Percentiles rank a stretch among this genome's conserved stretches.
These are phyloP conservation scores for Gasteruption jaculator DNA, from an alignment of 2,888 invertebrate genomes.

Conservation along the genomic window DNA sequence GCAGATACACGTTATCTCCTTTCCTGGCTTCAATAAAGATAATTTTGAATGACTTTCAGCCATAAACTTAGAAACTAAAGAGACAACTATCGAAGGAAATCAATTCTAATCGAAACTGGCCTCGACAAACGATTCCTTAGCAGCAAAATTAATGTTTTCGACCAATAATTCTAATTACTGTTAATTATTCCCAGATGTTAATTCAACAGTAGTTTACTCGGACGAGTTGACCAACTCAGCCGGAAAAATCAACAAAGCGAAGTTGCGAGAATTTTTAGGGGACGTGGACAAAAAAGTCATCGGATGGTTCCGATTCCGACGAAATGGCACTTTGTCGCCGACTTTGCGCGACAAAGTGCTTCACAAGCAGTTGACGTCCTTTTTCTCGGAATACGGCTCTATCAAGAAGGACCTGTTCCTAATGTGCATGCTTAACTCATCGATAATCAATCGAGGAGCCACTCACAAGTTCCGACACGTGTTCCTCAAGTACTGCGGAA, in stretches of 20 bases:
- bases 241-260: conserved; percentile 58
- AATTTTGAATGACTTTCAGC: too few relatives aligned
- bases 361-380: conserved; percentile 60
- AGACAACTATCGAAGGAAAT: too few relatives aligned
- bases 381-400: conserved; percentile 52
- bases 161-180: too few relatives aligned
- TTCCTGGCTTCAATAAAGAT: too few relatives aligned
- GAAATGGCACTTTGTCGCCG: conserved; percentile 55
- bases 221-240: conserved; percentile 60
- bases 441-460: conserved; percentile 54
- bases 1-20: too few relatives aligned
- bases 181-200: conserved; percentile 51
- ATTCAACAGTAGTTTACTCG: conserved; percentile 60
- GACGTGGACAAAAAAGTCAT: conserved; percentile 58
- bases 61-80: too few relatives aligned
- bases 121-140: too few relatives aligned
- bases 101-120: too few relatives aligned
- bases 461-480: conserved; percentile 63
- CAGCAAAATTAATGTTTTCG: too few relatives aligned
- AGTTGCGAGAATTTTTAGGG: conserved; percentile 55
- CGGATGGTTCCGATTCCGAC: conserved; percentile 66
- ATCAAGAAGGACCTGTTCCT: conserved; percentile 58
- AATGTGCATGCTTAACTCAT: conserved; percentile 59
- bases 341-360: conserved; percentile 62
- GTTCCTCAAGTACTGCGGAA: conserved; percentile 57